Percentiles rank a stretch among this genome's conserved stretches.
These are phyloP conservation scores for Rhamnusium bicolor DNA, from an alignment of 2,888 invertebrate species.

Conservation along the genomic window DNA sequence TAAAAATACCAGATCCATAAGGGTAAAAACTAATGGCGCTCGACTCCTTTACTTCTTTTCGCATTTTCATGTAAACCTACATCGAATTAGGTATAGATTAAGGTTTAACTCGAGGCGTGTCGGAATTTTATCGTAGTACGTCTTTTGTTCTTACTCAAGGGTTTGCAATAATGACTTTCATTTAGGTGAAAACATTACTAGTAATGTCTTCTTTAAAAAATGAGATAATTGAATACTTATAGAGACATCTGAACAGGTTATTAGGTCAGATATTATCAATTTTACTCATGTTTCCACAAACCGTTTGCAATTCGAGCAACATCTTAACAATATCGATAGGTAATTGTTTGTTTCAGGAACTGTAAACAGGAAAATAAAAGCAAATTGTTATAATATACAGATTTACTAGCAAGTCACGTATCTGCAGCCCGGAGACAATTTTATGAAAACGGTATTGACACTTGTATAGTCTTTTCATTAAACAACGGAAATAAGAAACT, in stretches of 20 bases:
- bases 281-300: neutral
- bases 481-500: no score
- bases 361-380: neutral
- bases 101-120: neutral
- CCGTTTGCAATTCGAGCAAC: neutral
- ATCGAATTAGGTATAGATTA: conserved; percentile 11
- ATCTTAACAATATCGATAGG: neutral
- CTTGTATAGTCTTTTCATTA: neutral
- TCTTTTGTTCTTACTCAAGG: neutral
- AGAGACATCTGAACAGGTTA: neutral
- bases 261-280: neutral
- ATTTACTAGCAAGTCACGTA: neutral
- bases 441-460: neutral
- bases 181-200: neutral
- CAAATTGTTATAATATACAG: neutral
- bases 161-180: neutral
- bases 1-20: conserved; percentile 5
- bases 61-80: neutral
- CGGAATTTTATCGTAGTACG: neutral
- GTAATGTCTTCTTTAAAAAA: neutral
- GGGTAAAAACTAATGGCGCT: conserved; percentile 25
- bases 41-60: neutral
- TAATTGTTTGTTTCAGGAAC: neutral
- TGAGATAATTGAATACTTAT: neutral
- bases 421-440: neutral